These are phyloP conservation scores for Perognathus longimembris DNA, from an alignment of 2,113 vertebrate species.

Conservation along the genomic window DNA sequence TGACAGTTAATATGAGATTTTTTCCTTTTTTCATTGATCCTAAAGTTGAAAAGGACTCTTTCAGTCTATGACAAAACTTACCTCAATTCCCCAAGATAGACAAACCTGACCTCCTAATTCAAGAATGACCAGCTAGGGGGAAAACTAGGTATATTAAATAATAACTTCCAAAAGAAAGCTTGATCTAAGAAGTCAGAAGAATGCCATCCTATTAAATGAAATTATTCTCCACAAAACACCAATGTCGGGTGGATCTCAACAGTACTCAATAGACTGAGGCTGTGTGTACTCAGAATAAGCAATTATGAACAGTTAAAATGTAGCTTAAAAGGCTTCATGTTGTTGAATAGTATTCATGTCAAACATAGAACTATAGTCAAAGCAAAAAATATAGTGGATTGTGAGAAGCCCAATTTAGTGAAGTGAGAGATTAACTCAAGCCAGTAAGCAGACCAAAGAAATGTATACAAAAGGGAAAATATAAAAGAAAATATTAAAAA, in stretches of 20 bases:
- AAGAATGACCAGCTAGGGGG: not conserved
- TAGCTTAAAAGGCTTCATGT: not conserved
- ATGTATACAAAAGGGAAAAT: not conserved
- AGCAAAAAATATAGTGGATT: not conserved
- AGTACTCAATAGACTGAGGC: not conserved
- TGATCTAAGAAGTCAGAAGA: not conserved
- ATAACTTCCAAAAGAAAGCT: not conserved
- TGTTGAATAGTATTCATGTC: conserved; percentile 34
- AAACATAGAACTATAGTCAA: conserved; percentile 44
- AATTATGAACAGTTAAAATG: conserved; percentile 19
- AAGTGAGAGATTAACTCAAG: conserved; percentile 25
- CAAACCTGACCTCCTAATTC: not conserved
- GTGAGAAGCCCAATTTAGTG: conserved; percentile 5
- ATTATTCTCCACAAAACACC: conserved; percentile 5
- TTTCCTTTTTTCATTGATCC: not conserved
- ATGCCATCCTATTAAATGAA: not conserved
- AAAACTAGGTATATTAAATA: not conserved
- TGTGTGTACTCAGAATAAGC: conserved; percentile 19
- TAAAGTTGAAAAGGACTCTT: not conserved
- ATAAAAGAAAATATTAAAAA: not conserved
- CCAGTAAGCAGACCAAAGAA: not conserved
- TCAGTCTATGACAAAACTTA: not conserved
- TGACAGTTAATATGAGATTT: not conserved
- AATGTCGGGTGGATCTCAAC: not conserved
- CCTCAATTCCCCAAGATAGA: not conserved